Evolutionary conservation across 2,797 vertebrate genomes (phyloP).

Genomic region (Argyrosomus regius): DNA sequence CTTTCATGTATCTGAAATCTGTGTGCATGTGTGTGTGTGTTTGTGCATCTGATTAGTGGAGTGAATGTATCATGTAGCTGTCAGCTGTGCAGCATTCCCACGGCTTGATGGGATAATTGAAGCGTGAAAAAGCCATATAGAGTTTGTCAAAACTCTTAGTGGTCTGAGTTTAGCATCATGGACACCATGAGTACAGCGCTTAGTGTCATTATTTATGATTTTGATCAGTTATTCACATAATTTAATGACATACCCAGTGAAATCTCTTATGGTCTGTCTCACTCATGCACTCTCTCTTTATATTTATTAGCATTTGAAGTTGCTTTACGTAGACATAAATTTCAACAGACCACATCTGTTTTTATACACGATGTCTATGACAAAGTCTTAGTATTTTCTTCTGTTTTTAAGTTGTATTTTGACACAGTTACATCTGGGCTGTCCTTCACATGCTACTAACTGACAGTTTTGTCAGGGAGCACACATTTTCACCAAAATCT

Average conservation of each 20-base stretch:
- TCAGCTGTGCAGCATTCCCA: slow-evolving; percentile 41
- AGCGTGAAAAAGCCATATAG: slow-evolving; percentile 70
- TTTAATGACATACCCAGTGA: slow-evolving; percentile 49
- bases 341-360: slow-evolving; percentile 1
- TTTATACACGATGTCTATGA: no score
- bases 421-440: not conserved
- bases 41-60: slow-evolving; percentile 63
- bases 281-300: slow-evolving; percentile 2
- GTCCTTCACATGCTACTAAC: not conserved
- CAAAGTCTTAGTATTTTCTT: not conserved
- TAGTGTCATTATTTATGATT: slow-evolving; percentile 64
- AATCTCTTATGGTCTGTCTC: slow-evolving; percentile 26
- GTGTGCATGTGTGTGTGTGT: slow-evolving; percentile 32
- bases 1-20: slow-evolving; percentile 55
- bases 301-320: slow-evolving; percentile 18
- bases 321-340: slow-evolving; percentile 10
- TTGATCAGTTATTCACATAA: slow-evolving; percentile 39
- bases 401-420: not conserved
- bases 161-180: slow-evolving; percentile 53
- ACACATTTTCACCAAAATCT: not conserved
- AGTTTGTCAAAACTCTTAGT: slow-evolving; percentile 75
- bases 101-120: slow-evolving; percentile 76
- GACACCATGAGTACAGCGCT: slow-evolving; percentile 46
- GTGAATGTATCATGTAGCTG: slow-evolving; percentile 64
- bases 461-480: not conserved